Evolutionary conservation across 2,113 vertebrate species (phyloP), one percentile per base, ranked within the genome.

Genomic region (Nothobranchius furzeri): DNA sequence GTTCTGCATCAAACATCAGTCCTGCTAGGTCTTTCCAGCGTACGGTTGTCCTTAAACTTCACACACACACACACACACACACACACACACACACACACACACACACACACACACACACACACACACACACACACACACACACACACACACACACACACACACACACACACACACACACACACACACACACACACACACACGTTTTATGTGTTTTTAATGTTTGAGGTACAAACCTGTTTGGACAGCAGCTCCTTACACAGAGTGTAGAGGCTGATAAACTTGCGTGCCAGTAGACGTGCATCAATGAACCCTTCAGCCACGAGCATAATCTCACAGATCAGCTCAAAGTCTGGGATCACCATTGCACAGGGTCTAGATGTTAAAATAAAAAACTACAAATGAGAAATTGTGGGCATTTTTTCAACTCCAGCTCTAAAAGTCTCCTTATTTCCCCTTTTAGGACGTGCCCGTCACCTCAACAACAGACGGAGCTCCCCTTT

Each of bases 301-400:
- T 94, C 92, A 64, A 94, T 82, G 60, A 91, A 93, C 50, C 93
- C 88, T 77, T 94, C 94, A 13, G 89, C 92, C 37, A 93, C 90
- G 86, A 94, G 74, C 84, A 85, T 88, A 75, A 92, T 93, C 88
- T 94, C 94, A 89, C 93, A 95, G 20, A 95, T 94, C 48, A 94
- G 78, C 78, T 93, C 89, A 50, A 93, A 93, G 78, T 93, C 91
- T 60, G 93, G 93, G 85, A 95, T 93, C 61, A 95, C 90, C 88
- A 88, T 89, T 36, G 88, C 90, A 72, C 92, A 93, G 46, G 88
- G 88, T 65, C 90, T 94, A 77, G 20, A 59, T 13, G 51, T 55
- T 59, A 6, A 36, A 0, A 11, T 71, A 20, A 63, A 25, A 1
- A 17, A 1, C 12, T 4, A 11, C 11, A 9, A 3, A 70, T 67